A percentile compares a stretch with the other conserved stretches of the same genome.
These are phyloP conservation scores for Cephus spinipes DNA, from an alignment of 2,888 invertebrate species.

Conservation along the genomic window DNA sequence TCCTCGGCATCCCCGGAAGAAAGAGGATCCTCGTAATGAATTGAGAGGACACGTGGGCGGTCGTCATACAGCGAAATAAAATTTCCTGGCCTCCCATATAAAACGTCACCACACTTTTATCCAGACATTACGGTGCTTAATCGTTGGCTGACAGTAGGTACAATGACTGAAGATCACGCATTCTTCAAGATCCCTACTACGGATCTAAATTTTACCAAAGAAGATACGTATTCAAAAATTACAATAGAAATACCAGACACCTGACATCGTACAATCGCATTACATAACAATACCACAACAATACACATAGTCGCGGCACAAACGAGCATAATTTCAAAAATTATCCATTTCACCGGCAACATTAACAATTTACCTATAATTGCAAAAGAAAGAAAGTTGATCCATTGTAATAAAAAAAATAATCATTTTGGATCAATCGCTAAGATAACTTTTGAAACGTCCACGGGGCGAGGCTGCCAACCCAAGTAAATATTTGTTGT, in stretches of 20 bases:
- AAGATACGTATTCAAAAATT: not conserved
- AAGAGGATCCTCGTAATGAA: not conserved
- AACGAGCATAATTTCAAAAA: not conserved
- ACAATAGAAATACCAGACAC: not conserved
- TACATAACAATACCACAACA: not conserved
- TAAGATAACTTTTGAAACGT: not conserved
- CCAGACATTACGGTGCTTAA: not conserved
- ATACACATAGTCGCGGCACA: not conserved
- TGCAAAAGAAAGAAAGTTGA: not conserved
- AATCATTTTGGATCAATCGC: not conserved
- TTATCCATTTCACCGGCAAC: not conserved
- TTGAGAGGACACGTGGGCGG: not conserved
- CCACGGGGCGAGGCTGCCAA: constrained; percentile 2
- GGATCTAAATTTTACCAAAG: not conserved
- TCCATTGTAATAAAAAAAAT: not conserved
- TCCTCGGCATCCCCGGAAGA: not conserved
- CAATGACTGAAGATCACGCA: not conserved
- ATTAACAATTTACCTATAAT: not conserved
- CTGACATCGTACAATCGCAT: not conserved
- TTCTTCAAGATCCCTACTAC: not conserved
- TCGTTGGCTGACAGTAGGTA: not conserved
- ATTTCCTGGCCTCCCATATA: not conserved
- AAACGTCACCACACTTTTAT: not conserved
- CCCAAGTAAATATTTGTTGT: constrained; percentile 32
- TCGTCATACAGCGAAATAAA: not conserved